These are phyloP conservation scores for Pocillopora meandrina DNA, from an alignment of 92 coral and sea anemone species.

Conservation along the genomic window DNA sequence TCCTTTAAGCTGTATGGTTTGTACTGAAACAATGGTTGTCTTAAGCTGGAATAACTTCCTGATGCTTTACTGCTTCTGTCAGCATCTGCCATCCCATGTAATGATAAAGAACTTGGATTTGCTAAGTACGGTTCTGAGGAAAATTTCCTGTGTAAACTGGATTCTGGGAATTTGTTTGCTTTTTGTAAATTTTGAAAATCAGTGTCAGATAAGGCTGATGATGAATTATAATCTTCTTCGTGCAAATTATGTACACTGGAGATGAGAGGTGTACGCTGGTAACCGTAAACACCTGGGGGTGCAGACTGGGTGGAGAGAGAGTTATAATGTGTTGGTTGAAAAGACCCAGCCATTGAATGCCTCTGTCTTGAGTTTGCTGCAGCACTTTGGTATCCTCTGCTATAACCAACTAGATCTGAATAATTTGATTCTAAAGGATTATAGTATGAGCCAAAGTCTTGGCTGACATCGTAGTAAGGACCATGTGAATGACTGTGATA, in stretches of 20 bases:
- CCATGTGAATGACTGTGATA: constrained; percentile 16
- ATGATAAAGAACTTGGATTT: constrained; percentile 27
- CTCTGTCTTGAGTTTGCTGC: constrained; percentile 24
- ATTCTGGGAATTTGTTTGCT: constrained; percentile 42
- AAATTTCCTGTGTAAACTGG: constrained; percentile 55
- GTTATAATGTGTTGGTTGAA: constrained; percentile 19
- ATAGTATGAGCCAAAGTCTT: neutral
- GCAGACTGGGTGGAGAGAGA: constrained; percentile 62
- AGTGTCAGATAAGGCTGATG: constrained; percentile 46
- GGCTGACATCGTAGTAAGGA: constrained; percentile 1
- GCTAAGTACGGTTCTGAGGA: constrained; percentile 64
- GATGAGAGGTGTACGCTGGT: constrained; percentile 48
- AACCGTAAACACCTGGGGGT: constrained; percentile 59
- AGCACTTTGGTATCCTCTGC: constrained; percentile 35
- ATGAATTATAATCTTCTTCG: constrained; percentile 41
- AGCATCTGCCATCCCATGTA: constrained; percentile 14
- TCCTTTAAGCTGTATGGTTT: constrained; percentile 81
- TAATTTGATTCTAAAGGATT: neutral
- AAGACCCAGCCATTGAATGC: neutral
- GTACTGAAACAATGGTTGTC: constrained; percentile 48
- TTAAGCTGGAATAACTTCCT: constrained; percentile 33
- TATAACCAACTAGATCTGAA: neutral
- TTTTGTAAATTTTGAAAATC: constrained; percentile 34
- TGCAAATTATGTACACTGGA: constrained; percentile 45
- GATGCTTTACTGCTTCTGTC: constrained; percentile 25